Evolutionary conservation across 2,797 vertebrate genomes (phyloP).

Genomic region (Naso thynnoides): DNA sequence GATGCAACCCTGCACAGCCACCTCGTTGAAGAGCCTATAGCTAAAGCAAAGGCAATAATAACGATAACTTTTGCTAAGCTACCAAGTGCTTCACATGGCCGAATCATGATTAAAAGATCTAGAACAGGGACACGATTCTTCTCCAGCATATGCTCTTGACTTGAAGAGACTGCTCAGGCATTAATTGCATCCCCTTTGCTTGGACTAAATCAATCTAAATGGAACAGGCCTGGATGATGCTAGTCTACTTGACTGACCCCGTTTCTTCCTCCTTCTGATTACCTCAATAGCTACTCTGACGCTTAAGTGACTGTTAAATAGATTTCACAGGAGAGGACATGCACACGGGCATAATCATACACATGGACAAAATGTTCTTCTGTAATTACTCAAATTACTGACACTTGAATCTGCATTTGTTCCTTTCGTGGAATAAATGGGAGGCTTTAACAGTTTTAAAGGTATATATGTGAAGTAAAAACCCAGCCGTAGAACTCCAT

Average conservation of each 20-base stretch:
- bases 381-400: slow-evolving; percentile 14
- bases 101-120: background rate
- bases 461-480: background rate
- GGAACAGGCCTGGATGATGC: slow-evolving; percentile 65
- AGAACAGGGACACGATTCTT: slow-evolving; percentile 25
- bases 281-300: slow-evolving; percentile 41
- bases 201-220: slow-evolving; percentile 76
- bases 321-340: slow-evolving; percentile 28
- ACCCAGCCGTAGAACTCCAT: background rate
- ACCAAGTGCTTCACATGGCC: background rate
- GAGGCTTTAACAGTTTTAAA: slow-evolving; percentile 9
- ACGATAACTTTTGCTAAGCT: background rate
- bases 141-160: slow-evolving; percentile 75
- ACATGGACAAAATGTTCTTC: slow-evolving; percentile 19
- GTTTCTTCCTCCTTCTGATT: slow-evolving; percentile 53
- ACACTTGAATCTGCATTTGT: slow-evolving; percentile 3
- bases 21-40: slow-evolving; percentile 40
- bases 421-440: background rate
- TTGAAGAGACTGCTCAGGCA: slow-evolving; percentile 76
- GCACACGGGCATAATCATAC: slow-evolving; percentile 1
- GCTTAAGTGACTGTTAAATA: slow-evolving; percentile 61
- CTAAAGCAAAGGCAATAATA: slow-evolving; percentile 15
- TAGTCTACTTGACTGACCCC: slow-evolving; percentile 61
- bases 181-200: slow-evolving; percentile 74
- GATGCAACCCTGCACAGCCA: slow-evolving; percentile 40